Evolutionary conservation across 2,797 vertebrate genomes (phyloP).

Genomic region (Clarias platycephalus): DNA sequence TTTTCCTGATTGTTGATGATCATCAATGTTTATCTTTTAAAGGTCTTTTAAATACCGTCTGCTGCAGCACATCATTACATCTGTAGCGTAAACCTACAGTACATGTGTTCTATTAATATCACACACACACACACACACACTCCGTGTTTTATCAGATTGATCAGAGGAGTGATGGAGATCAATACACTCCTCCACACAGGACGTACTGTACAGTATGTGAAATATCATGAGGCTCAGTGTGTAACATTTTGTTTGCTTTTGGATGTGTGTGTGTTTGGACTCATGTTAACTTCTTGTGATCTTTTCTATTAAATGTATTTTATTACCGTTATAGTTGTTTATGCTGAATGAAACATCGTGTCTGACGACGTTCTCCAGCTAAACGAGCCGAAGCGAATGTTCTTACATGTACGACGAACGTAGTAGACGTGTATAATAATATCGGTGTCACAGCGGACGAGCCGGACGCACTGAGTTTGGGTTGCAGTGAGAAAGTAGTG

Average conservation of each 20-base stretch:
- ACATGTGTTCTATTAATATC: background rate
- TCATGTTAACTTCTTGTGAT: background rate
- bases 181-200: background rate
- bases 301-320: background rate
- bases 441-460: background rate
- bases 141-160: background rate
- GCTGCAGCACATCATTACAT: background rate
- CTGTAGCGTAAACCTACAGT: background rate
- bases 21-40: too few relatives aligned
- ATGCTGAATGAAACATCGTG: background rate
- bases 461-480: background rate
- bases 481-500: background rate
- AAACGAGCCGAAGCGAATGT: background rate
- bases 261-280: background rate
- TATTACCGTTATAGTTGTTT: background rate
- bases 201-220: background rate
- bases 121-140: background rate
- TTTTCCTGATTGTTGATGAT: too few relatives aligned
- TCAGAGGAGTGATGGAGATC: background rate
- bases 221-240: background rate
- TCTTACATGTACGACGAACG: background rate
- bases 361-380: background rate
- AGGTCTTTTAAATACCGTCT: too few relatives aligned
- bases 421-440: background rate
- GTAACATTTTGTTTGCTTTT: background rate